Conservation (phyloP, 2,113 vertebrate species). For the Phodopus roborovskii region DNA sequence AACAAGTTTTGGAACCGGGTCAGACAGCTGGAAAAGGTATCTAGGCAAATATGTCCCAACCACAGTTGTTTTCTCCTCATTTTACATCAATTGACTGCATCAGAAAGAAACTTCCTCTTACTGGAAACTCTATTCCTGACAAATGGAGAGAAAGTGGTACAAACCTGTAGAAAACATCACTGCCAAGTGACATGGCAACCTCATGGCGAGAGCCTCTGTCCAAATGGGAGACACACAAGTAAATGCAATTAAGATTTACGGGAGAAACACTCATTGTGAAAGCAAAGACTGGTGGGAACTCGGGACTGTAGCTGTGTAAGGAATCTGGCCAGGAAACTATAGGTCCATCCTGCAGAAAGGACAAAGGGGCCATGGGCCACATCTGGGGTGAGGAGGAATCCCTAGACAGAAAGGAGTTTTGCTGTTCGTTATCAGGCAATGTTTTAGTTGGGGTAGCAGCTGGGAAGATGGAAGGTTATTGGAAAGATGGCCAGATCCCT, state of each 20-base stretch:
- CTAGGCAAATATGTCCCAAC: constrained; percentile 68
- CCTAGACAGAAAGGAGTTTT: constrained; percentile 5
- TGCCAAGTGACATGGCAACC: constrained; percentile 65
- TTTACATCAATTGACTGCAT: constrained; percentile 82
- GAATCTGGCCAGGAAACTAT: constrained; percentile 73
- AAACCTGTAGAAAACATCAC: constrained; percentile 80
- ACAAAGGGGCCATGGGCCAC: constrained; percentile 70
- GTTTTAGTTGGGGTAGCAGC: constrained; percentile 21
- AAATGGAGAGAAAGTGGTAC: constrained; percentile 68
- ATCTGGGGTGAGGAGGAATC: constrained; percentile 47
- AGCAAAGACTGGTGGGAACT: constrained; percentile 69
- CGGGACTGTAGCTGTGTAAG: constrained; percentile 67
- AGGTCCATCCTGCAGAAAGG: constrained; percentile 65
- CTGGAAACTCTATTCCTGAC: constrained; percentile 76
- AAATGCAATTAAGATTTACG: constrained; percentile 76
- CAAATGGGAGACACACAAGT: constrained; percentile 66
- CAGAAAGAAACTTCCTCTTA: constrained; percentile 82
- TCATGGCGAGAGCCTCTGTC: constrained; percentile 56
- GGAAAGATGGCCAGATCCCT: constrained; percentile 19
- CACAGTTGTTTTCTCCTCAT: constrained; percentile 78
- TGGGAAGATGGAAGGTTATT: constrained; percentile 14
- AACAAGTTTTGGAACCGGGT: constrained; percentile 60
- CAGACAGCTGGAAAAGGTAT: constrained; percentile 83
- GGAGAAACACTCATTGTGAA: constrained; percentile 71
- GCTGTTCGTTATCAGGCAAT: constrained; percentile 34